Evolutionary conservation across 1,140 invertebrate species (phyloP).

Genomic region (Psix sp.): DNA sequence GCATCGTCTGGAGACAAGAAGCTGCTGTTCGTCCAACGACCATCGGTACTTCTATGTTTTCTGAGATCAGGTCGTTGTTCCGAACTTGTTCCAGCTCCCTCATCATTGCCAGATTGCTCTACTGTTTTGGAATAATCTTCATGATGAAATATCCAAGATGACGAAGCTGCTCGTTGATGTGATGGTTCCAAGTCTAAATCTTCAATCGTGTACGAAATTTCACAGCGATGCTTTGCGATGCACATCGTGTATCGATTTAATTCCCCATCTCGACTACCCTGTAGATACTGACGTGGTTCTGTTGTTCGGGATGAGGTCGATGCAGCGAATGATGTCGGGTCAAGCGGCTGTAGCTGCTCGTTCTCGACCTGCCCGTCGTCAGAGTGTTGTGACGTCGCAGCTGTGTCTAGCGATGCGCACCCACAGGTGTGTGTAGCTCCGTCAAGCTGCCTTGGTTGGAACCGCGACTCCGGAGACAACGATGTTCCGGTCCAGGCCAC

Average conservation of each 20-base stretch:
- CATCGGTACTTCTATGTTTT: conserved; percentile 63
- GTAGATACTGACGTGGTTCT: conserved; percentile 32
- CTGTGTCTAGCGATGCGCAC: conserved; percentile 74
- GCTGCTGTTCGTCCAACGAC: conserved; percentile 64
- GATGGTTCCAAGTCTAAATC: conserved; percentile 66
- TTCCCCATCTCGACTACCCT: conserved; percentile 42
- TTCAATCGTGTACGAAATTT: conserved; percentile 73
- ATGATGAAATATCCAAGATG: conserved; percentile 48
- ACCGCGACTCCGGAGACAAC: conserved; percentile 77
- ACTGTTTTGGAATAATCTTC: conserved; percentile 51
- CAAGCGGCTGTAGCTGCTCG: conserved; percentile 72
- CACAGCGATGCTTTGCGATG: conserved; percentile 64
- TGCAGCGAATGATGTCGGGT: conserved; percentile 66
- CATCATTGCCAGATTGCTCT: conserved; percentile 57
- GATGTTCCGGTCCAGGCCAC: conserved; percentile 73
- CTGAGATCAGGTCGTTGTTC: conserved; percentile 54
- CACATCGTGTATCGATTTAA: conserved; percentile 64
- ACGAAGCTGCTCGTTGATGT: conserved; percentile 50
- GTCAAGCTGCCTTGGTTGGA: conserved; percentile 78
- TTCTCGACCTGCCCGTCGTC: conserved; percentile 69
- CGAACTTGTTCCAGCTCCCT: conserved; percentile 13
- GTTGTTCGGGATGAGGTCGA: conserved; percentile 62
- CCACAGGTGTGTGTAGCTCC: conserved; percentile 77
- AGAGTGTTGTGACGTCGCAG: conserved; percentile 75
- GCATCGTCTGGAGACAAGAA: conserved; percentile 73